Conservation (phyloP, 1,140 invertebrate species). For the Magallana ariakensis region DNA sequence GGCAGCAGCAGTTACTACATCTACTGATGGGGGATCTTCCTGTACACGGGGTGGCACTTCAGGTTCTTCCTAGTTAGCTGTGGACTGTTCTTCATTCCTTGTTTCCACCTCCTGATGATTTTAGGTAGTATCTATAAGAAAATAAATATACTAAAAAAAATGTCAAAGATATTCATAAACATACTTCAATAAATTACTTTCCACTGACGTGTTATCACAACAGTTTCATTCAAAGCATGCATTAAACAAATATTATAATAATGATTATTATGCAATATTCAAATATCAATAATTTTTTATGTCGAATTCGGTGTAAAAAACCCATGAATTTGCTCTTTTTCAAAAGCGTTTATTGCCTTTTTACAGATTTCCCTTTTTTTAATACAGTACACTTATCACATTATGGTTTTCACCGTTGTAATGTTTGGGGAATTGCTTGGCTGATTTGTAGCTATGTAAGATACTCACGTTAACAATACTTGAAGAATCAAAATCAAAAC, state of each 20-base stretch:
- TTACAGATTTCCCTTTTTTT: too few species aligned
- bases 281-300: too few species aligned
- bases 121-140: not conserved
- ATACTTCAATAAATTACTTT: too few species aligned
- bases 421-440: too few species aligned
- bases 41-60: not conserved
- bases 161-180: too few species aligned
- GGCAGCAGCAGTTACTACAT: not conserved
- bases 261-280: not conserved
- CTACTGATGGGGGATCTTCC: not conserved
- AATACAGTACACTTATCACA: too few species aligned
- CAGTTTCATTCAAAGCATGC: not conserved
- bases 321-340: not conserved
- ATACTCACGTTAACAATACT: too few species aligned
- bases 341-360: not conserved
- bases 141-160: not conserved
- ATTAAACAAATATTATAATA: too few species aligned
- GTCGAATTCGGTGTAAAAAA: not conserved
- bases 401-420: too few species aligned
- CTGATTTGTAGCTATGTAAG: too few species aligned
- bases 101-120: not conserved
- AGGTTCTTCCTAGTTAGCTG: not conserved
- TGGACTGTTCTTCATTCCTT: not conserved
- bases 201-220: too few species aligned
- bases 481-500: too few species aligned